Conservation (phyloP, 2,797 vertebrate species). For the Antrozous pallidus region DNA sequence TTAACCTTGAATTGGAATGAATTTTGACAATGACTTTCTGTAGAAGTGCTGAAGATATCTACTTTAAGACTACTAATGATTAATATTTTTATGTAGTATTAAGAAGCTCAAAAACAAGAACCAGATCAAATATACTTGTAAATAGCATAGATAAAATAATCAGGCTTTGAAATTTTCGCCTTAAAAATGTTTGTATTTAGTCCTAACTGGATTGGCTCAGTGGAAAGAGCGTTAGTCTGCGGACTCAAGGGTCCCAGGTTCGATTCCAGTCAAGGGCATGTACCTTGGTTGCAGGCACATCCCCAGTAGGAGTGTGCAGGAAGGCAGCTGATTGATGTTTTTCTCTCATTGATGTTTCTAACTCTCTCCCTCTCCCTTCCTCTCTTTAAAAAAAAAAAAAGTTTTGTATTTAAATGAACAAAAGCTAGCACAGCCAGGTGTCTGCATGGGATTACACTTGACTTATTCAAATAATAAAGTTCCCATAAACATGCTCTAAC, state of each 20-base stretch:
- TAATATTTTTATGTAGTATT: slow-evolving; percentile 43
- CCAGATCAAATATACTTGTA: slow-evolving; percentile 14
- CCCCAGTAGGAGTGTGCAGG: too few species aligned
- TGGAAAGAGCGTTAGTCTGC: too few species aligned
- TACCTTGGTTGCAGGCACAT: too few species aligned
- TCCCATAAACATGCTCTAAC: slow-evolving; percentile 6
- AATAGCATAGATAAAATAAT: slow-evolving; percentile 53
- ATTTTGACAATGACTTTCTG: slow-evolving; percentile 80
- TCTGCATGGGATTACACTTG: neutral
- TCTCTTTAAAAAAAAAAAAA: neutral
- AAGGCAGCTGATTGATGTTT: too few species aligned
- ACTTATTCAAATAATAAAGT: slow-evolving; percentile 11
- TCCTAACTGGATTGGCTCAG: too few species aligned
- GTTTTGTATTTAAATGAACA: slow-evolving; percentile 5
- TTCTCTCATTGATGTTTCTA: too few species aligned
- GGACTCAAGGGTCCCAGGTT: too few species aligned
- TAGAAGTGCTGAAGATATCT: slow-evolving; percentile 70
- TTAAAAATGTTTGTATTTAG: neutral
- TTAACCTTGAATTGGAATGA: slow-evolving; percentile 83
- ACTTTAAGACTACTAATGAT: slow-evolving; percentile 62
- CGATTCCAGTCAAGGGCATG: too few species aligned
- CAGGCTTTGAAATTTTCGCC: neutral
- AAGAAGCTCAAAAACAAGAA: slow-evolving; percentile 21
- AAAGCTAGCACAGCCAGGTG: neutral
- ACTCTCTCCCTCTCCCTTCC: too few species aligned